Base-by-base conservation (phyloP, 2,888 invertebrate genomes). In the Rhagonycha fulva region DNA sequence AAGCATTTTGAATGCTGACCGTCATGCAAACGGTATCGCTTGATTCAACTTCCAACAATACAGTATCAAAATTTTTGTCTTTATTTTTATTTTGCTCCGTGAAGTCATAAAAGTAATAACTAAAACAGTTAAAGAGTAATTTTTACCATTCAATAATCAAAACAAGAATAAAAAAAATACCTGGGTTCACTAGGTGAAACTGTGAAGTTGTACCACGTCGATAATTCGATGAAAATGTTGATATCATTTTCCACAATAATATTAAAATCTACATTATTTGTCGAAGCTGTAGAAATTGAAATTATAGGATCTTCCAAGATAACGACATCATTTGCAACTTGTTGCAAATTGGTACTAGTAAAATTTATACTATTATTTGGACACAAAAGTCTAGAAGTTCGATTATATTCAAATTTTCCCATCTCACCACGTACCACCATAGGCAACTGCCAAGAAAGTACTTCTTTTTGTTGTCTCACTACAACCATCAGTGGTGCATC, bases 401-500 rank as follows among this genome's bases (percentile, higher is more conserved):
- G 89, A 19, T 86, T 87, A 85, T 91, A 92, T 80, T 89, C 88
- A 63, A 89, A 88, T 14, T 86, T 81, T 5, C 87, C 87, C 11
- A 79, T 80, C 14, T 83, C 82, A n/a, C 82, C 87, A 74, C 90
- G 90, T 0, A 94, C 90, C 68, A 91, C 82, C 82, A 94, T 89
- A 0, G 95, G 96, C 9, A 96, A 88, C 83, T 94, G 93, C 95
- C 95, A 96, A 0, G 95, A 95, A 75, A 94, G 88, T 1, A 95
- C 93, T 68, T 93, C 93, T 84, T 91, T 91, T 80, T 93, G 93
- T 85, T 96, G 94, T 62, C 93, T 87, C 0, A 94, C 93, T 0
- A 95, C 94, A 74, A 95, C 90, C 80, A 95, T 90, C 5, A 95
- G 87, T 0, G 95, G 95, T 79, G 89, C 90, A 0, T 90, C 89